Percentiles rank a stretch among this genome's conserved stretches.
Conservation (phyloP, 2,113 vertebrate genomes). For the Lepisosteus oculatus region DNA sequence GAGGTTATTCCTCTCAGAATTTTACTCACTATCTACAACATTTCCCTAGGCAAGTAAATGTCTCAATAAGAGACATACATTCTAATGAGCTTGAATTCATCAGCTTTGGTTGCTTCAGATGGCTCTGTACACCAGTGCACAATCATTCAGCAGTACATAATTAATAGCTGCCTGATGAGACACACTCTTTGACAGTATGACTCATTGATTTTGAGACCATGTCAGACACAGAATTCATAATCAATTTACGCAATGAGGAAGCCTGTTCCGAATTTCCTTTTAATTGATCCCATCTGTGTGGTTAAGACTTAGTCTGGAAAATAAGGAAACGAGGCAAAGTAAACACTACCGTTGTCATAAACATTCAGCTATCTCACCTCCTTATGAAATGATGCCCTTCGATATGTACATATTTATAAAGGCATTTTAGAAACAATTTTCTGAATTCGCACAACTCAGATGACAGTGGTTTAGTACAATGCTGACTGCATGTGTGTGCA, state of each 20-base stretch:
- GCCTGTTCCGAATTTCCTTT: conserved; percentile 12
- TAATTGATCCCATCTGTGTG: conserved; percentile 23
- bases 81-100: neutral
- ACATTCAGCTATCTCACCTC: neutral
- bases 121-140: neutral
- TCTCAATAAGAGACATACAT: neutral
- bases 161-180: neutral
- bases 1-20: neutral
- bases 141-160: conserved; percentile 5
- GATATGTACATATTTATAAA: conserved; percentile 2
- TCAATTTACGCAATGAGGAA: conserved; percentile 21
- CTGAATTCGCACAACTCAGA: no score
- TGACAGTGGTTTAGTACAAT: no score
- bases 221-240: conserved; percentile 25
- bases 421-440: neutral
- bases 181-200: conserved; percentile 9
- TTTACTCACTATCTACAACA: neutral
- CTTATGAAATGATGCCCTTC: neutral
- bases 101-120: neutral
- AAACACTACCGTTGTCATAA: conserved; percentile 3
- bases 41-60: neutral
- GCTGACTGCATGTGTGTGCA: no score
- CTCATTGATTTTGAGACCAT: conserved; percentile 13
- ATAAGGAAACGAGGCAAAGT: conserved; percentile 1
- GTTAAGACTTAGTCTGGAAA: neutral